Conservation (phyloP, 2,888 invertebrate species). For the Elegia similella region DNA sequence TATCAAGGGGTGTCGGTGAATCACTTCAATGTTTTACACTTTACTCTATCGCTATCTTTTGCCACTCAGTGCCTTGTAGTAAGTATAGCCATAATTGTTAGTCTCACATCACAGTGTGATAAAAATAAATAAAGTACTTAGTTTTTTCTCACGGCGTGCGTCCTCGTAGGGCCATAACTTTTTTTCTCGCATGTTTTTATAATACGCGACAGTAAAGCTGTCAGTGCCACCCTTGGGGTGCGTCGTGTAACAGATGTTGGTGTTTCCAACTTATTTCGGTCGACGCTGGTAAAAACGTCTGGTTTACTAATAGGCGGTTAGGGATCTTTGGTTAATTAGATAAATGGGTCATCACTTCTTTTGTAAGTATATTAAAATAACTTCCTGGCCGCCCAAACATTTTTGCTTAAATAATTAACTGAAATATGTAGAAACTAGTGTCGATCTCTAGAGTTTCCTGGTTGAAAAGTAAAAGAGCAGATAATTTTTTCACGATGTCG, state of each 20-base stretch:
- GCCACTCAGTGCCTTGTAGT: too few relatives aligned
- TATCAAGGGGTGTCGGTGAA: too few relatives aligned
- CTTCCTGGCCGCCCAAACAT: too few relatives aligned
- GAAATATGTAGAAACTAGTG: too few relatives aligned
- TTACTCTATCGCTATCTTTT: too few relatives aligned
- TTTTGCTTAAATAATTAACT: too few relatives aligned
- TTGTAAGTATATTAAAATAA: background rate
- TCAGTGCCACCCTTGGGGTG: constrained; percentile 3
- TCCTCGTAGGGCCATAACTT: constrained; percentile 1
- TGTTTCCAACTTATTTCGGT: background rate
- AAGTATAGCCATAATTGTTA: background rate
- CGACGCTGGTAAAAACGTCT: background rate
- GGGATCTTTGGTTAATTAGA: constrained; percentile 1
- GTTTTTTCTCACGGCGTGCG: background rate
- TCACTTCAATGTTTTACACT: too few relatives aligned
- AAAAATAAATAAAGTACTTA: background rate
- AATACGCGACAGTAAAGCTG: constrained; percentile 12
- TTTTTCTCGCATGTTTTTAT: constrained; percentile 10
- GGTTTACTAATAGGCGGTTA: background rate
- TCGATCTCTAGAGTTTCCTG: too few relatives aligned
- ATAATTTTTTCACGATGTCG: too few relatives aligned
- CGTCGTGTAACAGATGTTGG: constrained; percentile 6
- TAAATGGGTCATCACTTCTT: background rate
- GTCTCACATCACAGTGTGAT: background rate
- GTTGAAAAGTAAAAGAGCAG: too few relatives aligned